These are phyloP conservation scores for Archips xylosteana DNA, from an alignment of 2,888 invertebrate genomes.

Conservation along the genomic window DNA sequence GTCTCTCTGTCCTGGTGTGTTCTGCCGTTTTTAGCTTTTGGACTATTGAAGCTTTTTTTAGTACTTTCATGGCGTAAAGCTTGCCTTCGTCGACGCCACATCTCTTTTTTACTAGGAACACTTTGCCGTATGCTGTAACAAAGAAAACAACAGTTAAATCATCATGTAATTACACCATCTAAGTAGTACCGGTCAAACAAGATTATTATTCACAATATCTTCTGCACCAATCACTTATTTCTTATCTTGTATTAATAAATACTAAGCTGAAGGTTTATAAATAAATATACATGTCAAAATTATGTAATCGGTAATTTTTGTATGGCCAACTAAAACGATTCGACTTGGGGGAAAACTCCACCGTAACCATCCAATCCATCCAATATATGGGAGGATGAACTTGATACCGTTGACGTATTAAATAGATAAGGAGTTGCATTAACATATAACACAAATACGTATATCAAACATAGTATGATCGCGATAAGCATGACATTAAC, in stretches of 20 bases:
- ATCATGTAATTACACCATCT: slow-evolving; percentile 40
- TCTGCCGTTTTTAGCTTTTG: slow-evolving; percentile 98
- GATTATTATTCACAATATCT: no score
- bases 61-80: slow-evolving; percentile 99
- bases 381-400: slow-evolving; percentile 10
- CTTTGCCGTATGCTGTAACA: slow-evolving; percentile 96
- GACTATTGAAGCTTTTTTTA: slow-evolving; percentile 97
- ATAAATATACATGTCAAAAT: not conserved
- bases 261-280: not conserved
- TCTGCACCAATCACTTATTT: no score
- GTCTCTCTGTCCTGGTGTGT: slow-evolving; percentile 98
- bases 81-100: slow-evolving; percentile 94
- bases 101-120: slow-evolving; percentile 97
- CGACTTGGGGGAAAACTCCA: not conserved
- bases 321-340: not conserved
- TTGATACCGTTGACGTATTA: slow-evolving; percentile 33
- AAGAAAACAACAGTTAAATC: slow-evolving; percentile 45
- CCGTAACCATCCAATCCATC: not conserved
- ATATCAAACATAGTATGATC: slow-evolving; percentile 5
- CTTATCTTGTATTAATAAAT: not conserved
- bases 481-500: slow-evolving; percentile 3
- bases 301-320: not conserved
- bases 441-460: not conserved
- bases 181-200: no score
- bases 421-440: slow-evolving; percentile 33